These are phyloP conservation scores for Epizoanthus ramosus DNA, from an alignment of 92 coral and sea anemone genomes.

Conservation along the genomic window DNA sequence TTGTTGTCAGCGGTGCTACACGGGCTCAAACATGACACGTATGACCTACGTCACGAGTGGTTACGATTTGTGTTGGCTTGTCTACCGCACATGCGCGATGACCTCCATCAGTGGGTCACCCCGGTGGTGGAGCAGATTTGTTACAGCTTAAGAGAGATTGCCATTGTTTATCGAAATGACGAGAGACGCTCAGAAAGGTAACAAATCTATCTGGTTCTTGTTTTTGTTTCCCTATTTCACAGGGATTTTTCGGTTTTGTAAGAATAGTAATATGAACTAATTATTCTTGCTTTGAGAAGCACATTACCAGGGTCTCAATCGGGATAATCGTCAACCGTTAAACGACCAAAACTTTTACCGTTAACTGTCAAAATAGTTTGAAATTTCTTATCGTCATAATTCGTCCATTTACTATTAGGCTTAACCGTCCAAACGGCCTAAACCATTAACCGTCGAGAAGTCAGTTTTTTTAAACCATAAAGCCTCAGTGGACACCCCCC, in stretches of 20 bases:
- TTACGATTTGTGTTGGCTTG: constrained; percentile 91
- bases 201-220: neutral
- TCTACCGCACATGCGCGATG: constrained; percentile 88
- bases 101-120: constrained; percentile 88
- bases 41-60: constrained; percentile 93
- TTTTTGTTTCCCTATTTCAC: neutral
- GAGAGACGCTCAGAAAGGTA: constrained; percentile 38
- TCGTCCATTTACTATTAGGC: no score
- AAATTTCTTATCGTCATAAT: no score
- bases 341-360: no score
- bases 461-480: no score
- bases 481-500: no score
- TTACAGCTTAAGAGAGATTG: constrained; percentile 70
- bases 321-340: no score
- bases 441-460: no score
- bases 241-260: neutral
- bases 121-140: constrained; percentile 87
- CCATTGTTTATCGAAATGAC: constrained; percentile 62
- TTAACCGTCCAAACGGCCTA: no score
- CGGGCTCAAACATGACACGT: constrained; percentile 83
- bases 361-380: no score
- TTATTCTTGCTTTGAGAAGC: neutral
- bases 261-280: neutral
- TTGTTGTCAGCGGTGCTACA: constrained; percentile 82
- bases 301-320: no score